A percentile compares a stretch with the other conserved stretches of the same genome.
These are phyloP conservation scores for Holocentrus rufus DNA, from an alignment of 2,797 vertebrate species.

Conservation along the genomic window DNA sequence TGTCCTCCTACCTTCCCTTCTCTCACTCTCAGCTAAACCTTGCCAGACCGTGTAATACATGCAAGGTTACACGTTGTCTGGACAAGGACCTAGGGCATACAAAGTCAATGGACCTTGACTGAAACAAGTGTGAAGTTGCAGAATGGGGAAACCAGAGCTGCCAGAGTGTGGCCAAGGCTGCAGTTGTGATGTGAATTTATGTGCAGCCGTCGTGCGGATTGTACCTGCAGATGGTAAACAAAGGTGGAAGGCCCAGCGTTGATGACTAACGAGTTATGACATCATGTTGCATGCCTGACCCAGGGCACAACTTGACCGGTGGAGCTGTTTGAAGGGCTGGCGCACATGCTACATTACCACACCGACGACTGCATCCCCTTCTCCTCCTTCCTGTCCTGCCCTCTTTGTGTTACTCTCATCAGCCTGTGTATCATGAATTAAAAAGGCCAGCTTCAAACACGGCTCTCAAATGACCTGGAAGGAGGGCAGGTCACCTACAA, in stretches of 20 bases:
- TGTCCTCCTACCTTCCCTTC: constrained; percentile 48
- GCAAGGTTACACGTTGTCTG: constrained; percentile 73
- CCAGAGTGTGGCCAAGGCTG: constrained; percentile 64
- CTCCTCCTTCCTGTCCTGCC: constrained; percentile 49
- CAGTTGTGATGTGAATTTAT: constrained; percentile 64
- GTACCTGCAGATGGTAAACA: constrained; percentile 55
- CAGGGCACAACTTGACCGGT: constrained; percentile 34
- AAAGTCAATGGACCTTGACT: constrained; percentile 76
- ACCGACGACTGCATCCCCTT: constrained; percentile 28
- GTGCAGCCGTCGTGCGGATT: constrained; percentile 42
- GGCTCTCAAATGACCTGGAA: constrained; percentile 60
- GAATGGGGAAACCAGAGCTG: constrained; percentile 56
- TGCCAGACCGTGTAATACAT: constrained; percentile 75
- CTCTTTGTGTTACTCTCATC: constrained; percentile 47
- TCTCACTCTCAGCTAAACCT: constrained; percentile 60
- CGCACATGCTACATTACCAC: constrained; percentile 20
- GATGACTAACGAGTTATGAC: constrained; percentile 60
- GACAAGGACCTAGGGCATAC: constrained; percentile 71
- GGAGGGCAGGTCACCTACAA: constrained; percentile 53
- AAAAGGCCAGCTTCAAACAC: constrained; percentile 52
- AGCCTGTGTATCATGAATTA: constrained; percentile 51
- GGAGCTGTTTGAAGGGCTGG: constrained; percentile 58
- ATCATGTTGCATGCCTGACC: constrained; percentile 59
- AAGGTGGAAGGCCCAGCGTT: constrained; percentile 40
- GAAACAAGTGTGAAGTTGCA: constrained; percentile 74